Evolutionary conservation across 2,888 invertebrate species (phyloP).

Genomic region (Ophonus ardosiacus): DNA sequence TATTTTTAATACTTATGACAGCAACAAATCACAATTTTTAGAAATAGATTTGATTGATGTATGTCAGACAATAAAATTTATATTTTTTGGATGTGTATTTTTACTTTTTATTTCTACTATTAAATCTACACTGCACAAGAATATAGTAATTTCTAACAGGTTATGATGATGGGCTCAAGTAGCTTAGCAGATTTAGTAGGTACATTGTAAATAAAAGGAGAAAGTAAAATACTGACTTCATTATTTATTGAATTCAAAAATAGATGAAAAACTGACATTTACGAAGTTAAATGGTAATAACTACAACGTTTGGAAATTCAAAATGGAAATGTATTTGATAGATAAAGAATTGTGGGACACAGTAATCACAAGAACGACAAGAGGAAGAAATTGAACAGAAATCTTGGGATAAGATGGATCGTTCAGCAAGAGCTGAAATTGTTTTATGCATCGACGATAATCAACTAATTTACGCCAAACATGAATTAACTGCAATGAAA

Average conservation of each 20-base stretch:
- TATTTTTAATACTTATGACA: too few relatives aligned
- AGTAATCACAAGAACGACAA: neutral
- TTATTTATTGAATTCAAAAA: neutral
- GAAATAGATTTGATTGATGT: too few relatives aligned
- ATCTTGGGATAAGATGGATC: conserved; percentile 1
- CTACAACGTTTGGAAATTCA: neutral
- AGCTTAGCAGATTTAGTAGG: too few relatives aligned
- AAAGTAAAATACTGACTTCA: neutral
- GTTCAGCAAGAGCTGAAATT: conserved; percentile 3
- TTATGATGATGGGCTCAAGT: too few relatives aligned
- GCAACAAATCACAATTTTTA: too few relatives aligned
- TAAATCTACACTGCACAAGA: too few relatives aligned
- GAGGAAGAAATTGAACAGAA: neutral
- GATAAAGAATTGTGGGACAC: conserved; percentile 2
- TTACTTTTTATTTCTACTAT: too few relatives aligned
- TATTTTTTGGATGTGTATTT: too few relatives aligned
- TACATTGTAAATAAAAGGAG: neutral
- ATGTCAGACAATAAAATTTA: too few relatives aligned
- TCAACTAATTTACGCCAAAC: conserved; percentile 7
- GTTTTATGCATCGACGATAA: neutral
- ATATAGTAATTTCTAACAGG: too few relatives aligned
- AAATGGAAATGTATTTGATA: neutral
- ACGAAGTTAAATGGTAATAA: neutral
- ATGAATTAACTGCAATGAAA: neutral
- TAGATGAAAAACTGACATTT: neutral